Base-by-base conservation (phyloP, 2,113 vertebrate species). In the Hoplias malabaricus region DNA sequence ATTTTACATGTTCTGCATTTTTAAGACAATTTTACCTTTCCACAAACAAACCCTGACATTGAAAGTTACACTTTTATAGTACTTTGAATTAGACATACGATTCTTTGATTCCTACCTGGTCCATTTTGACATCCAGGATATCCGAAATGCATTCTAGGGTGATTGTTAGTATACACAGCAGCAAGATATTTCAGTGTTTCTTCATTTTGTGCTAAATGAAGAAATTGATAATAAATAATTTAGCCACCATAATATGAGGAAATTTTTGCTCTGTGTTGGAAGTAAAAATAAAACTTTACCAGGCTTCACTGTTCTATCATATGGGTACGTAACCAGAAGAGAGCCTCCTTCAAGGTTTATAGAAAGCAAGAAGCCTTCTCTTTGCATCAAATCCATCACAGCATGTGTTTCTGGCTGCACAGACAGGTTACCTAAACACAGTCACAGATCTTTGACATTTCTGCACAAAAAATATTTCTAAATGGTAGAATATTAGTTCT, bases 101-200 rank as follows among this genome's bases (percentile, higher is more conserved):
- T n/a, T n/a, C n/a, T 53, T 40, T 65, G 8, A 27, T 36, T n/a
- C 21, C 2, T 74, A 78, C 75, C 69, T 81, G 69, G 83, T 86
- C 43, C 78, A 84, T 93, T 94, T 36, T 92, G 90, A 87, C 97
- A 99, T 78, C 89, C 88, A 11, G 94, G 90, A 77, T 93, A 93
- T 16, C 96, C 97, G 70, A 95, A 88, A 81, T 96, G 95, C 94
- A 99, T 98, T n/a, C 89, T 86, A 0, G 96, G 96, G 80, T 98
- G 97, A 86, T 95, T 98, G 82, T 90, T 94, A 71, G 97, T 94
- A 86, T 99, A 99, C 6, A 96, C 88, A 53, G 91, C 93, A 12
- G 96, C 97, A 90, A 99, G 86, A 88, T 98, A 94, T 88, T 94
- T 96, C 82, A 97, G 79, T 1, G 96, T 98, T 62, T 94, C 95